Evolutionary conservation across 1,140 invertebrate genomes (phyloP), one percentile per base, ranked within the genome.

Genomic region (Caenorhabditis briggsae): DNA sequence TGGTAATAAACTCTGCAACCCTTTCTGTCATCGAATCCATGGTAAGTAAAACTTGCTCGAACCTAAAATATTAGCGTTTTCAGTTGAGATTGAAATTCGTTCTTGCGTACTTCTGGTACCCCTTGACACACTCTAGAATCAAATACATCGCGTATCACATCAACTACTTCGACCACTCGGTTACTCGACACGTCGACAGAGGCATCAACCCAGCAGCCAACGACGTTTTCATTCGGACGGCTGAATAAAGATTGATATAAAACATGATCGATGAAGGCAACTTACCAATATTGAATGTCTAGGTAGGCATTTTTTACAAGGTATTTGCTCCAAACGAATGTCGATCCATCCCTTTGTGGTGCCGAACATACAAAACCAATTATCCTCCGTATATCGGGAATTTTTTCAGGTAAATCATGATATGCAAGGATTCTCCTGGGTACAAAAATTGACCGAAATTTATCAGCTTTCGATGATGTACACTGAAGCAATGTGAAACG

Each of bases 371-470:
- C 64, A 20, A 70, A 70, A n/a, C 64, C 64, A 33, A 64, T 9
- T 16, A 46, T n/a, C 18, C 5, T 70, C 8, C 14, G 64, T 14
- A 5, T 25, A 6, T 11, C 9, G 18, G 20, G 41, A 5, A 43
- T 41, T 46, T n/a, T 33, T 2, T 46, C 33, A 43, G 64, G 64
- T 11, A 70, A 18, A n/a, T 70, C 64, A 46, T 43, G 16, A 46
- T 70, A 70, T 5, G 2, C 64, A n/a, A 70, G 20, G 5, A 70
- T n/a, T 18, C 20, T 43, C 2, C 16, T 20, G 9, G 64, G 64
- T 11, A 70, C 64, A 70, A 70, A 70, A 46, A 70, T 70, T 43
- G 64, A 70, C 7, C 9, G 33, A 11, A 16, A 70, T 16, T 70
- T 46, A 41, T 70, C 25, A 9, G 5, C 16, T 33, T 43, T 14